Conservation (phyloP, 2,113 vertebrate species). For the Malurus cyaneus region DNA sequence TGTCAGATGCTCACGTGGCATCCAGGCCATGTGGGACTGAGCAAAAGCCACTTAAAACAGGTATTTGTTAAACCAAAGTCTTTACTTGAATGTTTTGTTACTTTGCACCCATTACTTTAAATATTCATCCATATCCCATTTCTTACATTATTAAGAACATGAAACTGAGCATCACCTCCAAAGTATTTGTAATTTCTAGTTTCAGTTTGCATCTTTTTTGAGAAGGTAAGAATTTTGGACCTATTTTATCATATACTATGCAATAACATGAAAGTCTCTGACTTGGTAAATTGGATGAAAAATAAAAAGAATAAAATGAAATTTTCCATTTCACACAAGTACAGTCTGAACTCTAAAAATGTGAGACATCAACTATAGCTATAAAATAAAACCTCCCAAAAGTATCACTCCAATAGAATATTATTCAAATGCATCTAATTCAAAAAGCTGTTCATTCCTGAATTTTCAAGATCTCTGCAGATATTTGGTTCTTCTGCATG, state of each 20-base stretch:
- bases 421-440: neutral
- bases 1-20: neutral
- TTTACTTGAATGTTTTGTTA: neutral
- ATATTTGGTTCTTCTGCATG: neutral
- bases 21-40: too few species aligned
- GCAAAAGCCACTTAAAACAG: neutral
- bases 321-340: neutral
- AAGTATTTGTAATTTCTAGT: neutral
- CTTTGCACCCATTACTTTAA: neutral
- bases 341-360: neutral
- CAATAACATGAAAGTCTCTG: neutral
- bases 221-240: neutral
- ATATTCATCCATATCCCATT: neutral
- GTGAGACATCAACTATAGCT: neutral
- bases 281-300: neutral
- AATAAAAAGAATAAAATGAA: neutral
- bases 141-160: neutral
- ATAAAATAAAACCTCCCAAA: neutral
- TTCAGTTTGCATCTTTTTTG: neutral
- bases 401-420: neutral
- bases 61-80: neutral
- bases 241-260: neutral
- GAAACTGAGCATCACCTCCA: neutral
- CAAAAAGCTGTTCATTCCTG: neutral
- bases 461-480: neutral